Base-by-base conservation (phyloP, 2,888 invertebrate genomes). In the Trachelus stipa region DNA sequence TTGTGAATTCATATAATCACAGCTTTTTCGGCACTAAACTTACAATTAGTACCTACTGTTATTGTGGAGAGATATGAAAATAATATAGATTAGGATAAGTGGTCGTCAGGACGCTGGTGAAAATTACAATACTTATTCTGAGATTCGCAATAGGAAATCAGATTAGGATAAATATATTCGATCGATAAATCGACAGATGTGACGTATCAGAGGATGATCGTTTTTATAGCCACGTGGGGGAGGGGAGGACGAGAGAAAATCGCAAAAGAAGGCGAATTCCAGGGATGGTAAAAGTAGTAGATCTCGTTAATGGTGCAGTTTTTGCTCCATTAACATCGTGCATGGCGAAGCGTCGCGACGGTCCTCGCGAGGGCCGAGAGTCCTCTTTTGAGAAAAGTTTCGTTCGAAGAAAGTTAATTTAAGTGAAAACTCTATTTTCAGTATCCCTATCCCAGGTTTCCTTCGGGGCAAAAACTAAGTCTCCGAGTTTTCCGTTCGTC, bases 381-480 rank as follows among this genome's bases (percentile, higher is more conserved):
- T n/a, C 68, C 77, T 69, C 77, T 75, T 79, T 79, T 68, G 75
- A 80, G 80, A 33, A 77, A 77, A 77, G 75, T 77, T 75, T 31
- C 34, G 9, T 76, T 34, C 40, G 71, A 71, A 75, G 76, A 76
- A 83, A 85, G 85, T 85, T 85, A 83, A 86, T 85, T 86, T 82
- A 81, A 85, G 83, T 80, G 86, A 79, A 83, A 85, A 85, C 80
- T 85, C 81, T 80, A 85, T 83, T 83, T 82, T 82, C 82, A 79
- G 82, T 82, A 80, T 86, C 79, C 74, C 81, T 79, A 56, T 74
- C 73, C 80, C 40, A 73, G 78, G 69, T 33, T n/a, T 69, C 37
- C 56, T 75, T 9, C 71, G 71, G 40, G 34, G 77, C 40, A 77
- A 75, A 77, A 77, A 75, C 77, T 77, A 35, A 75, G 69, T 75